Evolutionary conservation across 2,797 vertebrate species (phyloP).

Genomic region (Helostoma temminkii): DNA sequence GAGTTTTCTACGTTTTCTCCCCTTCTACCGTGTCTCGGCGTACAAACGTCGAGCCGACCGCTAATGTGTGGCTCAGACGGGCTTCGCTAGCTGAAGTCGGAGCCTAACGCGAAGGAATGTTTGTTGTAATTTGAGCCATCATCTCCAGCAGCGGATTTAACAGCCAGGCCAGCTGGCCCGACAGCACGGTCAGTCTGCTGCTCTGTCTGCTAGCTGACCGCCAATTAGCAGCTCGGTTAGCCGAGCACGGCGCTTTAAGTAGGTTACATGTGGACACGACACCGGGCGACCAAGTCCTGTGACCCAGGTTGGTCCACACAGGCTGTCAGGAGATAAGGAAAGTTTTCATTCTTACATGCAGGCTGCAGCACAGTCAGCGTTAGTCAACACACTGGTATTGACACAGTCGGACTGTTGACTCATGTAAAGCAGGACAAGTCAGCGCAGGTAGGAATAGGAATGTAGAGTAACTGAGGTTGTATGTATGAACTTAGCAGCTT

Average conservation of each 20-base stretch:
- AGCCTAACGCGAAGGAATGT: slow-evolving; percentile 49
- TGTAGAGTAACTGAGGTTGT: neutral
- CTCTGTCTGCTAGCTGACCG: slow-evolving; percentile 61
- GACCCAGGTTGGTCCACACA: slow-evolving; percentile 3
- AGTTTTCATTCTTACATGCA: neutral
- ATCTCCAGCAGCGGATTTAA: slow-evolving; percentile 61
- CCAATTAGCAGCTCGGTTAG: slow-evolving; percentile 68
- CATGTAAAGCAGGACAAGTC: slow-evolving; percentile 12
- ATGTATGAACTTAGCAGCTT: neutral
- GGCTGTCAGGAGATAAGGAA: neutral
- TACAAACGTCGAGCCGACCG: slow-evolving; percentile 47
- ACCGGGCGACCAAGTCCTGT: neutral
- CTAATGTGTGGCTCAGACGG: neutral
- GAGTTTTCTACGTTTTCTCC: slow-evolving; percentile 51
- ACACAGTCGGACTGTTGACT: slow-evolving; percentile 12
- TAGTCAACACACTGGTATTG: slow-evolving; percentile 7
- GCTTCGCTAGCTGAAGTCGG: neutral
- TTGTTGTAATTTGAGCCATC: slow-evolving; percentile 56
- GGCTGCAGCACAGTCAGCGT: neutral
- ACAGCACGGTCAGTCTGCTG: slow-evolving; percentile 69
- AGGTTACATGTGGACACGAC: slow-evolving; percentile 27
- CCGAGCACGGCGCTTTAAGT: slow-evolving; percentile 31
- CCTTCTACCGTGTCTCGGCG: neutral
- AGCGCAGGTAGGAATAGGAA: neutral
- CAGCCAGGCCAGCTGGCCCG: slow-evolving; percentile 69